phyloP scores from a whole-genome alignment of 2,888 invertebrate genomes.

The Arrhopalites spinosus region DNA sequence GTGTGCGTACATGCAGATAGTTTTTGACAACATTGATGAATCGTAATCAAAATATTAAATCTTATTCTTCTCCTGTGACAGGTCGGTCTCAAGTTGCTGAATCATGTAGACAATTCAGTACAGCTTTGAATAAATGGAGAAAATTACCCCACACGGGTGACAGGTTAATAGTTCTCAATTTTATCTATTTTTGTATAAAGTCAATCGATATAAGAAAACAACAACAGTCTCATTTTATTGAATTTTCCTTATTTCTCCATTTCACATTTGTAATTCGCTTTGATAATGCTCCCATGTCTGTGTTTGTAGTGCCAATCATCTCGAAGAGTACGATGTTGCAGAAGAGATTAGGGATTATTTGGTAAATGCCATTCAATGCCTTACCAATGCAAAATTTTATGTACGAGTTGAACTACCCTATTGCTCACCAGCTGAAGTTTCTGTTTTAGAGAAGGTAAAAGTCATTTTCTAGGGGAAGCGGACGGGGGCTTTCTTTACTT shows the following conservation, averaged over 20 bases:
- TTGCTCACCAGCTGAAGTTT: slow-evolving; percentile 49
- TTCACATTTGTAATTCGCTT: neutral
- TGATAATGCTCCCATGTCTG: neutral
- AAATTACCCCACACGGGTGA: slow-evolving; percentile 43
- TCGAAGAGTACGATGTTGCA: slow-evolving; percentile 45
- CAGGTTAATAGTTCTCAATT: slow-evolving; percentile 38
- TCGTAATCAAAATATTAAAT: too few relatives aligned
- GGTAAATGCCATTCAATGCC: slow-evolving; percentile 52
- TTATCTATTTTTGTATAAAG: neutral
- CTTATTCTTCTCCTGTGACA: neutral
- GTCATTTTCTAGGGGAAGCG: too few relatives aligned
- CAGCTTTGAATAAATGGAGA: slow-evolving; percentile 52
- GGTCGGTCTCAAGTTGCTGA: slow-evolving; percentile 45
- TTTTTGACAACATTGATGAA: too few relatives aligned
- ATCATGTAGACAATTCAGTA: slow-evolving; percentile 49
- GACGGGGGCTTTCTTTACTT: too few relatives aligned
- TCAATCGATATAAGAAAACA: neutral
- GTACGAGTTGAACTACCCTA: slow-evolving; percentile 50
- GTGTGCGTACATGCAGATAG: neutral
- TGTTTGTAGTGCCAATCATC: slow-evolving; percentile 16
- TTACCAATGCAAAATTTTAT: slow-evolving; percentile 52
- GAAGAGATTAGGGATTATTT: slow-evolving; percentile 53
- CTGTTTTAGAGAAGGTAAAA: slow-evolving; percentile 52
- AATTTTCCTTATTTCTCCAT: neutral
- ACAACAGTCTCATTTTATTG: neutral